A percentile compares a stretch with the other conserved stretches of the same genome.
Evolutionary conservation across 2,113 vertebrate genomes (phyloP).

Genomic region (Eptesicus fuscus): DNA sequence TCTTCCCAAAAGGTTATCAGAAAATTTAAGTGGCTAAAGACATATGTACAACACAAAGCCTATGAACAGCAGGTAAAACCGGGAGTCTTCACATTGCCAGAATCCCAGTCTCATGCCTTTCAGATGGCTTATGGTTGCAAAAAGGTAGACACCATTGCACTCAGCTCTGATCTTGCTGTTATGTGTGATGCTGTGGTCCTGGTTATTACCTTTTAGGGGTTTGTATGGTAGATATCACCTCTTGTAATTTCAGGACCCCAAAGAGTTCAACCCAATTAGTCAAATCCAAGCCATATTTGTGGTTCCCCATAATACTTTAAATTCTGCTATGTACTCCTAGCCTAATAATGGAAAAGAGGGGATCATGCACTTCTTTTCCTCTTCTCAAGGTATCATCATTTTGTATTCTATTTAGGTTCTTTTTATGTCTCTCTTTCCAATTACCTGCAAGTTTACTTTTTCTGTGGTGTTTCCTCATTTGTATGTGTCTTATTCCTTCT

Average conservation of each 20-base stretch:
- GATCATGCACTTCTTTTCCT: not conserved
- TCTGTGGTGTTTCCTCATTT: not conserved
- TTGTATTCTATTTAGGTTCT: not conserved
- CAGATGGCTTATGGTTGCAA: not conserved
- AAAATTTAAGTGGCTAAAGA: not conserved
- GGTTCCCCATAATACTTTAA: not conserved
- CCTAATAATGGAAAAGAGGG: not conserved
- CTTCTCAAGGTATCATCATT: not conserved
- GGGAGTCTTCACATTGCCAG: not conserved
- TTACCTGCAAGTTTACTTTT: not conserved
- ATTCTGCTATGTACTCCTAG: not conserved
- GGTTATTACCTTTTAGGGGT: not conserved
- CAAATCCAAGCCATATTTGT: not conserved
- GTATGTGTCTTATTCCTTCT: not conserved
- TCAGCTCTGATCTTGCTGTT: not conserved
- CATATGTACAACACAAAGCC: not conserved
- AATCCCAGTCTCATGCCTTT: not conserved
- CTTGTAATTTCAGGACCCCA: not conserved
- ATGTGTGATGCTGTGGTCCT: not conserved
- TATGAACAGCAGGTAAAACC: not conserved
- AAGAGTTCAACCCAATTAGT: not conserved
- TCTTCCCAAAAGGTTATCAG: not conserved
- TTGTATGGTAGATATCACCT: not conserved
- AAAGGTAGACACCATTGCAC: not conserved
- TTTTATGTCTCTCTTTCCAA: not conserved